Evolutionary conservation across 2,888 invertebrate species (phyloP), one percentile per base, ranked within the genome.

Genomic region (Clitarchus hookeri): DNA sequence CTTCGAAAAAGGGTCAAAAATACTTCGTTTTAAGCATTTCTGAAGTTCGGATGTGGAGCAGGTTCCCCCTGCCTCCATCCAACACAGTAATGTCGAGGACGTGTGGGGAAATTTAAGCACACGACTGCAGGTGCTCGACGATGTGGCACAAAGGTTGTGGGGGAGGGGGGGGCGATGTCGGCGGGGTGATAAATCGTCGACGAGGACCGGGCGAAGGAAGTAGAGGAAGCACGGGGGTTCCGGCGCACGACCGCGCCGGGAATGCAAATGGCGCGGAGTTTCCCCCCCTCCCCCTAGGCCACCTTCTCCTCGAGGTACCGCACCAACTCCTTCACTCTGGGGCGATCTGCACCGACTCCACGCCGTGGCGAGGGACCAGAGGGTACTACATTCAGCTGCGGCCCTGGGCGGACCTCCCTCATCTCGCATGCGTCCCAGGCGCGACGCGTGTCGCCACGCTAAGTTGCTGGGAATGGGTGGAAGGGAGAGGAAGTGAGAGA

Each of bases 181-280:
- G 65, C 65, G 65, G 65, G 65, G 65, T 65, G 65, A 65, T 65
- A 65, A 65, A 65, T 65, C 65, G 65, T 19, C 65, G 65, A 65
- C 65, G 65, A 65, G 65, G 48, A 36, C 36, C 36, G 36, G 36
- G 36, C 36, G 36, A 36, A 36, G 36, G 53, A 53, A 53, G 53
- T 53, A 53, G 53, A 65, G 65, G 65, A n/a, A 65, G n/a, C n/a
- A 19, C n/a, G n/a, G 65, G 23, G 65, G 65, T 65, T 65, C 65
- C 65, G 65, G 65, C 65, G 65, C 65, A 65, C n/a, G 65, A n/a
- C 65, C 65, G n/a, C 65, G 65, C 65, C 23, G 65, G 65, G 65
- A 65, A 65, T 65, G 65, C 65, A 65, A 65, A 65, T 65, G 65
- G 65, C 65, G 65, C n/a, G 8, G n/a, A 19, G 65, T 65, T 19